phyloP scores from a whole-genome alignment of 1,140 invertebrate species.

The Mylabris phalerata region DNA sequence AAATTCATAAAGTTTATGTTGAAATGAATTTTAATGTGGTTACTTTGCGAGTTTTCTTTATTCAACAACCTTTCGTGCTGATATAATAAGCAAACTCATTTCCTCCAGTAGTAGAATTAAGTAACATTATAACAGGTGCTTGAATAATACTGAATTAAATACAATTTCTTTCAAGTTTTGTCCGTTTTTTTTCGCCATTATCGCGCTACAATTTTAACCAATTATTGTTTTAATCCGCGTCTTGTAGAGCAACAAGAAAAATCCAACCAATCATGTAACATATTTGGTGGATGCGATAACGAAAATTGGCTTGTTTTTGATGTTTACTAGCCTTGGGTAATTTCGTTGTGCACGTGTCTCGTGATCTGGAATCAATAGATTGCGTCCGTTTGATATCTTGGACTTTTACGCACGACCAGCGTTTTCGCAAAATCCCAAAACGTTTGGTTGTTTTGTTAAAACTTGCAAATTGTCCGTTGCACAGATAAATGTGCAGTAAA shows the following conservation, averaged over 20 bases:
- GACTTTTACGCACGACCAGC: conserved; percentile 13
- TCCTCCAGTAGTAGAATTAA: conserved; percentile 4
- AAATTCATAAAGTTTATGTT: conserved; percentile 14
- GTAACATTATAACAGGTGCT: background rate
- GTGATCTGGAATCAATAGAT: conserved; percentile 21
- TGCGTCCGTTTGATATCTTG: conserved; percentile 19
- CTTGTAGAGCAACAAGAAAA: background rate
- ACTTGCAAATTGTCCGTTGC: no score
- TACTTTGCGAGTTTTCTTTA: conserved; percentile 8
- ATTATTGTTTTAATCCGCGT: no score
- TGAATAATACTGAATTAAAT: background rate
- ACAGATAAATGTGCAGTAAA: no score
- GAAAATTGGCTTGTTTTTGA: conserved; percentile 19
- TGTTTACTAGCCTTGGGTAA: conserved; percentile 16
- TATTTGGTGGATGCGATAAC: conserved; percentile 14
- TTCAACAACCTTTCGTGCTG: conserved; percentile 3
- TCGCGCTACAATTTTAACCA: no score
- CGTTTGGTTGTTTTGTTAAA: no score
- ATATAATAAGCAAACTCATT: conserved; percentile 2
- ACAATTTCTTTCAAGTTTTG: background rate
- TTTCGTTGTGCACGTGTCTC: conserved; percentile 15
- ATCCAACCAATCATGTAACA: conserved; percentile 1
- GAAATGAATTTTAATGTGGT: conserved; percentile 15
- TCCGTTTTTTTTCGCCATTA: no score
- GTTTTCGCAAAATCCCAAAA: conserved; percentile 8